A percentile compares a stretch with the other conserved stretches of the same genome.
phyloP scores from a whole-genome alignment of 2,888 invertebrate species.

The Leuctra nigra region DNA sequence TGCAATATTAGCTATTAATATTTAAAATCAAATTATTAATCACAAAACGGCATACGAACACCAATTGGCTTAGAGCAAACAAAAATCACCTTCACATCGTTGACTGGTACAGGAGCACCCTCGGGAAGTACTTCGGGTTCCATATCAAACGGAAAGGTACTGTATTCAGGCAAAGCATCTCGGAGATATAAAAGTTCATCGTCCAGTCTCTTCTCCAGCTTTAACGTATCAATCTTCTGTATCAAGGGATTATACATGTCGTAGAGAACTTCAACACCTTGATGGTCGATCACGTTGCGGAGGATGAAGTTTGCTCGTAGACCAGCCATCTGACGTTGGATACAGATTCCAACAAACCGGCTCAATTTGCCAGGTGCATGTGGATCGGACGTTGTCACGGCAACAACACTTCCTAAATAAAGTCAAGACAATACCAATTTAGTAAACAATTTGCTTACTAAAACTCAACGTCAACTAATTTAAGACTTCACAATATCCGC shows the following conservation, averaged over 20 bases:
- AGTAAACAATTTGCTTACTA: neutral
- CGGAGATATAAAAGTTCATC: constrained; percentile 79
- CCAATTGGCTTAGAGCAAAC: constrained; percentile 3
- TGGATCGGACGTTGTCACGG: constrained; percentile 79
- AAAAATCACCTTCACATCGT: constrained; percentile 65
- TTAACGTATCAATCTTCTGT: constrained; percentile 81
- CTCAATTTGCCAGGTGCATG: constrained; percentile 79
- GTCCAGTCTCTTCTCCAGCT: constrained; percentile 89
- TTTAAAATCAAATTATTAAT: too few species aligned
- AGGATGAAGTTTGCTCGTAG: constrained; percentile 78
- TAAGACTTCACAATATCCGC: neutral
- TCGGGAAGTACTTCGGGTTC: constrained; percentile 73
- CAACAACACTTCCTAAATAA: constrained; percentile 73
- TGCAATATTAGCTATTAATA: too few species aligned
- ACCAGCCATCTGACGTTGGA: constrained; percentile 74
- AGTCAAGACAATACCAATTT: neutral
- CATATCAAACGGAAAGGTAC: constrained; percentile 90
- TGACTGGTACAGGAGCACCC: constrained; percentile 71
- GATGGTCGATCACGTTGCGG: constrained; percentile 88
- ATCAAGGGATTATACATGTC: constrained; percentile 92
- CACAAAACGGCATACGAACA: too few species aligned
- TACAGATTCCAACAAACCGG: constrained; percentile 92
- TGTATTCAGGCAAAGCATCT: constrained; percentile 86
- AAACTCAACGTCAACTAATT: neutral
- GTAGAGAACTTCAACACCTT: constrained; percentile 67